Evolutionary conservation across 2,113 vertebrate species (phyloP), one percentile per base, ranked within the genome.

Genomic region (Callocephalon fimbriatum): DNA sequence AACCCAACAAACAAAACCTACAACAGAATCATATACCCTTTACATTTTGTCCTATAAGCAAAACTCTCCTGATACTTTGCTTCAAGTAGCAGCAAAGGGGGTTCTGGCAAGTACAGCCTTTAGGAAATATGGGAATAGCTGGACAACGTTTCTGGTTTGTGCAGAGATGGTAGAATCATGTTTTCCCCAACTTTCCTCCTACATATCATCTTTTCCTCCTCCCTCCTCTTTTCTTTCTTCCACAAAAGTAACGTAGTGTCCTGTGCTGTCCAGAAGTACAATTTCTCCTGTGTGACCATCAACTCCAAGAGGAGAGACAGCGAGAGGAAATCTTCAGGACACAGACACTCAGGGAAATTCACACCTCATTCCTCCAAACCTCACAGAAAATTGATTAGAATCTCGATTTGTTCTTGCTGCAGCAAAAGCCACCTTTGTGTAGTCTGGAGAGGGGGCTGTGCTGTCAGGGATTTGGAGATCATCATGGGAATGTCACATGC

Each of bases 101-200:
- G 25, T 65, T 25, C 63, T 66, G 26, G 31, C 50, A 86, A 12
- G 40, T 32, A 20, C 31, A 62, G 16, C 12, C 35, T 32, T 76
- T 73, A 45, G 15, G 40, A 15, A 70, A 86, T 29, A 53, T 0
- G 19, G 8, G 17, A 84, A 42, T 17, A 74, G 15, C 12, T 38
- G 26, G 48, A 37, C 31, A 78, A 38, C 1, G 5, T 2, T 82
- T 25, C 35, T 75, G 9, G 26, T 61, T 87, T 82, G 31, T n/a
- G 22, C 45, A 77, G 45, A 1, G 0, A 10, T 37, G 8, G 32
- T 2, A 65, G 27, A 62, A 72, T 27, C 8, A n/a, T 0, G 1
- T 10, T 42, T 45, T 3, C 2, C 8, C 4, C 5, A 2, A 2
- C 16, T 48, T 71, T 48, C 29, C 40, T 79, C 23, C 38, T 31